Percentiles rank a stretch among this genome's conserved stretches.
Conservation (phyloP, 2,113 vertebrate genomes). For the Marmota monax region DNA sequence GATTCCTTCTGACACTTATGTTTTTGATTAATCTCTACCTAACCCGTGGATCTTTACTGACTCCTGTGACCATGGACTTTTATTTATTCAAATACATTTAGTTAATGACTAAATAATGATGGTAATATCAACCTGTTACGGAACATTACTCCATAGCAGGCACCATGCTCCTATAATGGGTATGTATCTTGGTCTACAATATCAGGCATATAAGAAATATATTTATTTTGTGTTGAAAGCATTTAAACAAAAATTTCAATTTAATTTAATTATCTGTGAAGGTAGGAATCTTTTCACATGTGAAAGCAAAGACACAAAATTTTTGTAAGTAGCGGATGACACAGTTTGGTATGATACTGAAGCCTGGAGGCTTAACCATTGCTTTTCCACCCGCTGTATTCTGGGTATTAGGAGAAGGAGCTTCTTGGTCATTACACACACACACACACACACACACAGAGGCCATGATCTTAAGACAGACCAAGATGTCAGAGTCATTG, state of each 20-base stretch:
- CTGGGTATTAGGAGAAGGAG: background rate
- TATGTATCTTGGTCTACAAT: background rate
- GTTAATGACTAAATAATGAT: background rate
- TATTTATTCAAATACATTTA: slow-evolving; percentile 6
- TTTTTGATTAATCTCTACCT: background rate
- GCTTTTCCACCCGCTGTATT: background rate
- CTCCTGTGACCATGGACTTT: background rate
- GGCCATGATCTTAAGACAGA: background rate
- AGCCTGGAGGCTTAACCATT: background rate
- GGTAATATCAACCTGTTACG: background rate
- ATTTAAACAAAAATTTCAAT: slow-evolving; percentile 19
- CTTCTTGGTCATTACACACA: background rate
- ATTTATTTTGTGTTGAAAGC: background rate
- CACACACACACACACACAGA: background rate
- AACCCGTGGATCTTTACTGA: background rate
- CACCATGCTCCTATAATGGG: background rate
- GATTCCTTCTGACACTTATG: background rate
- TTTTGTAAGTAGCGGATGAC: background rate
- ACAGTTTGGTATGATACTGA: background rate
- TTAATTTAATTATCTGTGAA: background rate
- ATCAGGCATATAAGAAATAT: background rate
- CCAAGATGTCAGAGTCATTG: background rate
- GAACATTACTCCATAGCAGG: background rate
- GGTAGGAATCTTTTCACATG: background rate
- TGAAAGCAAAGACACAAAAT: slow-evolving; percentile 11